phyloP scores from a whole-genome alignment of 2,797 vertebrate species.

The Gobionotothen gibberifrons region DNA sequence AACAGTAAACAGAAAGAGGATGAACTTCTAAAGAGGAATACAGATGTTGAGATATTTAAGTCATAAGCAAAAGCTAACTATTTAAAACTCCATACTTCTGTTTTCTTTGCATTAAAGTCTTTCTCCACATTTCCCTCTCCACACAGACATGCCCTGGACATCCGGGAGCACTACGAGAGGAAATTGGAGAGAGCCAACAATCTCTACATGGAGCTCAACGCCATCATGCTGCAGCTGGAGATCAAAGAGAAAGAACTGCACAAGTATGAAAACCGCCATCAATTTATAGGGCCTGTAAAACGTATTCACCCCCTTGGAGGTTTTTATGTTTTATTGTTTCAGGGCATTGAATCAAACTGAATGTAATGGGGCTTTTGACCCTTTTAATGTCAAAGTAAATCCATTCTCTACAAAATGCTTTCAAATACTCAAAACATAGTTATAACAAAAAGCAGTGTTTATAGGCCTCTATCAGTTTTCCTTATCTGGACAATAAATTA shows the following conservation, averaged over 20 bases:
- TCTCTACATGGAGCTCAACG: constrained; percentile 98
- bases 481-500: not conserved
- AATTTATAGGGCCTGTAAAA: not conserved
- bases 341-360: constrained; percentile 2
- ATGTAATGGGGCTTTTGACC: not conserved
- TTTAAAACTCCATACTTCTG: not conserved
- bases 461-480: not conserved
- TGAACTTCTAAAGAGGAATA: not conserved
- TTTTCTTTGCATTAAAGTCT: not conserved
- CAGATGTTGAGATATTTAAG: not conserved
- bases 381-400: not conserved
- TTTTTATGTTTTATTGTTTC: not conserved
- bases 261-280: constrained; percentile 81
- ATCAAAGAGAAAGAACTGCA: constrained; percentile 96
- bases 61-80: not conserved
- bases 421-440: not conserved
- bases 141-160: constrained; percentile 93
- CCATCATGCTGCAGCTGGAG: constrained; percentile 97
- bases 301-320: not conserved
- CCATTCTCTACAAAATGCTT: not conserved
- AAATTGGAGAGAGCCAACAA: constrained; percentile 97
- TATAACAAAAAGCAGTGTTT: not conserved
- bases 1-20: not conserved
- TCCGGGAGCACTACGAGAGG: constrained; percentile 96
- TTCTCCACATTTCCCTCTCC: not conserved